Evolutionary conservation across 64 coral and sea anemone genomes (phyloP).

Genomic region (Pocillopora verrucosa): DNA sequence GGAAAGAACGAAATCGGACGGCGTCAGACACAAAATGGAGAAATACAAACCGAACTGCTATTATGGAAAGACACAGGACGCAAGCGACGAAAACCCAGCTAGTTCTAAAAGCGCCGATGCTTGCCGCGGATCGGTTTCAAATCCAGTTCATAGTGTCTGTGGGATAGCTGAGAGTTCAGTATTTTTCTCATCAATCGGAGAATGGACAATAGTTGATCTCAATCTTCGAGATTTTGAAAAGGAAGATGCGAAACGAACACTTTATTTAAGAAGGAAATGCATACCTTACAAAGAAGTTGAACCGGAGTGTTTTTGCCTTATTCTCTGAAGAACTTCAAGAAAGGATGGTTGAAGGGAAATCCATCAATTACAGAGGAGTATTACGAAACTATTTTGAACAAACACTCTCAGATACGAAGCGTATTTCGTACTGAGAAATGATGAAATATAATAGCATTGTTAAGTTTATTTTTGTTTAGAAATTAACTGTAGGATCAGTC

Average conservation of each 20-base stretch:
- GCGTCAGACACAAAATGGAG: neutral
- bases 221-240: conserved; percentile 16
- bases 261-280: conserved; percentile 34
- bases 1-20: conserved; percentile 7
- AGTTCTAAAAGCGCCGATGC: neutral
- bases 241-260: conserved; percentile 12
- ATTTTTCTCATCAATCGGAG: conserved; percentile 23
- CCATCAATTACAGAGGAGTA: too few species aligned
- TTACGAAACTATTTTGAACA: too few species aligned
- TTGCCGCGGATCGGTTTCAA: neutral
- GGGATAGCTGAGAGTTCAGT: conserved; percentile 17
- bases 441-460: neutral
- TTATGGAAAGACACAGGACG: neutral
- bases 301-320: neutral
- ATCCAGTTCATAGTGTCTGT: neutral
- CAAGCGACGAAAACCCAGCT: neutral
- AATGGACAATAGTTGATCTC: conserved; percentile 36
- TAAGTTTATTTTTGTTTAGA: neutral
- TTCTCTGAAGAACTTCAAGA: neutral
- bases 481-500: neutral
- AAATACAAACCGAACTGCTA: conserved; percentile 15
- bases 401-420: too few species aligned
- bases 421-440: neutral
- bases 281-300: conserved; percentile 27
- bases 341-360: too few species aligned